These are phyloP conservation scores for Sakesphorus luctuosus DNA, from an alignment of 2,113 vertebrate species.

Conservation along the genomic window DNA sequence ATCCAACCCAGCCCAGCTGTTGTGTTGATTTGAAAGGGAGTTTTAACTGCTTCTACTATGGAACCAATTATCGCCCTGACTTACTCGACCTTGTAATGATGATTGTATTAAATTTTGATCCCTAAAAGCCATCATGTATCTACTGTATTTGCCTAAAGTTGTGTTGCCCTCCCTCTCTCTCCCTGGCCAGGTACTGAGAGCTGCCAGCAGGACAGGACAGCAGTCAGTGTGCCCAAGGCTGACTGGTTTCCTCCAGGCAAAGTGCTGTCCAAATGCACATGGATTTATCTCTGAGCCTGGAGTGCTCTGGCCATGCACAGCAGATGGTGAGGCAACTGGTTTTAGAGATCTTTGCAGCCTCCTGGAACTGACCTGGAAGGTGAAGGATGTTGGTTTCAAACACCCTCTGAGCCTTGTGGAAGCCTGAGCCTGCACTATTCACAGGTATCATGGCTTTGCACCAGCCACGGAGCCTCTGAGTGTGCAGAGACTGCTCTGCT, in stretches of 20 bases:
- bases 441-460: not conserved
- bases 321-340: not conserved
- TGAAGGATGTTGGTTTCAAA: not conserved
- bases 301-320: rapidly evolving
- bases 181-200: not conserved
- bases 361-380: not conserved
- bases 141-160: not conserved
- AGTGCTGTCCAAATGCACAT: not conserved
- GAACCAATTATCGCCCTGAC: not conserved
- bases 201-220: not conserved
- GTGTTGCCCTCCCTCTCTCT: not conserved
- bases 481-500: rapidly evolving
- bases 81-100: not conserved
- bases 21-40: not conserved
- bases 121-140: not conserved
- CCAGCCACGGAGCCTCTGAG: not conserved
- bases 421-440: not conserved
- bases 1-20: not conserved
- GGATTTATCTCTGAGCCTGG: not conserved
- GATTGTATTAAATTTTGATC: not conserved
- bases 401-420: not conserved
- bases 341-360: not conserved
- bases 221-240: not conserved
- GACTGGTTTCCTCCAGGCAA: not conserved
- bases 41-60: not conserved